Percentiles rank a stretch among this genome's conserved stretches.
Conservation (phyloP, 2,113 vertebrate species). For the Camarhynchus parvulus region DNA sequence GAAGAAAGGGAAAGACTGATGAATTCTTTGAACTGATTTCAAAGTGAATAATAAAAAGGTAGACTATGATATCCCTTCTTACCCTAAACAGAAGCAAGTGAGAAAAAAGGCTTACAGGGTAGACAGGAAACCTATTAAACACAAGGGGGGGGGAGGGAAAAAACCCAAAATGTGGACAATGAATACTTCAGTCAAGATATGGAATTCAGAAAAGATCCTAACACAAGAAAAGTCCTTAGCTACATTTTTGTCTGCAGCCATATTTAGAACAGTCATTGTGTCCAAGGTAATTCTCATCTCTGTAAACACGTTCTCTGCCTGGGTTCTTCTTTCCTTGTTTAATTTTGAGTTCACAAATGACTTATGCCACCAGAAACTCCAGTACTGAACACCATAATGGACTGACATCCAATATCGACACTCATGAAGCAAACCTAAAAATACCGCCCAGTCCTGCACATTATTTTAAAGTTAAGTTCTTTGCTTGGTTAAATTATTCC, state of each 20-base stretch:
- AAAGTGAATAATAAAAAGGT: background rate
- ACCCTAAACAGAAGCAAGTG: background rate
- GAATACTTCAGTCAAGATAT: background rate
- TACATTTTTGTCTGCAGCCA: background rate
- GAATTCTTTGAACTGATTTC: background rate
- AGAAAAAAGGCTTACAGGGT: background rate
- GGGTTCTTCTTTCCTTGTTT: background rate
- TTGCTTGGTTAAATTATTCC: slow-evolving; percentile 1
- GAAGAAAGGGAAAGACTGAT: background rate
- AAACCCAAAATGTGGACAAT: background rate
- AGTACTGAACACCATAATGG: background rate
- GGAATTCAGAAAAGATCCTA: background rate
- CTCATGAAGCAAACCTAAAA: background rate
- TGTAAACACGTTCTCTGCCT: background rate
- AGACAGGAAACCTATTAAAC: background rate
- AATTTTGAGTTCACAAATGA: background rate
- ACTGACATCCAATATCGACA: background rate
- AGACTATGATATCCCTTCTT: background rate
- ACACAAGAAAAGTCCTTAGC: background rate
- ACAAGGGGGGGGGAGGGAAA: background rate
- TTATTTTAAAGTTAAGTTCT: background rate
- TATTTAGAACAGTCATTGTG: background rate
- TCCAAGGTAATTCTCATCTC: background rate
- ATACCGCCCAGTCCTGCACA: background rate
- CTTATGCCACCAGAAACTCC: background rate